Base-by-base conservation (phyloP, 92 coral and sea anemone genomes). In the Palythoa caribaeorum region DNA sequence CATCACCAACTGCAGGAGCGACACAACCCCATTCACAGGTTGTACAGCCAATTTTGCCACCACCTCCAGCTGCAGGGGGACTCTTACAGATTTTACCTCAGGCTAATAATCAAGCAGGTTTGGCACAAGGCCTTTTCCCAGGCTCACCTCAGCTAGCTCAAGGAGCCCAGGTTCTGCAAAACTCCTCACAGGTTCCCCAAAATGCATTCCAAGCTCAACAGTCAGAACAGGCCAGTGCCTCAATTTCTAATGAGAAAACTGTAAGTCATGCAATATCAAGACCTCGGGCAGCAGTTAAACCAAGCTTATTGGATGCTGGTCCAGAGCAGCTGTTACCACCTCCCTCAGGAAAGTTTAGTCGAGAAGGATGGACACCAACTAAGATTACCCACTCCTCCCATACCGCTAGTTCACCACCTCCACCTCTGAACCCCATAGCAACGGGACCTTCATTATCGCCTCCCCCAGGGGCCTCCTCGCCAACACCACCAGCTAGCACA, bases 261-360 rank as follows among this genome's bases (percentile, higher is more conserved):
- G 91, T 91, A 8, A 89, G 88, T 35, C 92, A 88, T 20, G 83
- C 89, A 48, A 94, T 94, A 68, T 94, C 93, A 28, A 84, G 98
- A 84, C 98, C 98, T 4, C 78, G 95, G 44, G 98, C 96, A 35
- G 28, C 90, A 21, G 88, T 93, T 20, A 94, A 94, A 85, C 88
- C 93, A 55, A 92, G 95, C 79, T 83, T 94, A 13, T 86, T 94
- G 53, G 98, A 94, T 63, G 88, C 79, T 35, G 93, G 73, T 9
- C 98, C 98, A 70, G 98, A 95, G 44, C 96, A 93, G 92, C 89
- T 94, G 73, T 68, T 94, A 36, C 98, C 98, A 10, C 98, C 98
- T 3, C 98, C 98, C 13, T 91, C 98, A 6, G 96, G 98, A 35
- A 91, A 93, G 65, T 93, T 92, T 79, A 79, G 93, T 40, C 90